These are phyloP conservation scores for Zophobas atratus DNA, from an alignment of 1,140 invertebrate genomes.

Conservation along the genomic window DNA sequence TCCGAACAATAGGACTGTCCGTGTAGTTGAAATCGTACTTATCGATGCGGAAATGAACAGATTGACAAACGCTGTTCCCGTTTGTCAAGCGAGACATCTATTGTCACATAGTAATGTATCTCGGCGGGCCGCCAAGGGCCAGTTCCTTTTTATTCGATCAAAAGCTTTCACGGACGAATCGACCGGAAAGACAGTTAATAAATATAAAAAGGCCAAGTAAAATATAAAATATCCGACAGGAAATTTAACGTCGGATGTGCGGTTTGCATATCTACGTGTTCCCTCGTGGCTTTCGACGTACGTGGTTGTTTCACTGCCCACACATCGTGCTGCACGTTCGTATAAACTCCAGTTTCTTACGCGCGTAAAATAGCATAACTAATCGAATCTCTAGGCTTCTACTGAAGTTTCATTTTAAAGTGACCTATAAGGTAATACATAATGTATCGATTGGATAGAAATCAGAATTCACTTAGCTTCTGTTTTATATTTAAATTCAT, in stretches of 20 bases:
- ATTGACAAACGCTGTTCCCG: constrained; percentile 63
- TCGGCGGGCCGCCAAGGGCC: constrained; percentile 29
- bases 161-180: constrained; percentile 37
- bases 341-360: no score
- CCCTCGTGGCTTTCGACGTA: neutral
- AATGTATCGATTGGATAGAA: no score
- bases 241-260: constrained; percentile 52
- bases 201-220: constrained; percentile 46
- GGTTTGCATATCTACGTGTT: constrained; percentile 54
- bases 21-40: constrained; percentile 59
- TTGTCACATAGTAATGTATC: constrained; percentile 58
- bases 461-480: no score
- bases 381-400: no score
- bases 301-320: no score
- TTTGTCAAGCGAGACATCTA: constrained; percentile 60
- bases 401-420: no score
- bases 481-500: no score
- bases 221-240: constrained; percentile 57
- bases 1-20: constrained; percentile 48
- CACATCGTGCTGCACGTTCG: no score
- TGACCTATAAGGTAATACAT: no score
- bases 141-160: constrained; percentile 39
- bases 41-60: constrained; percentile 64
- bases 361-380: no score
- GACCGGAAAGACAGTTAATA: constrained; percentile 42